Conservation (phyloP, 2,113 vertebrate genomes). For the Neodontobutis hainanensis region DNA sequence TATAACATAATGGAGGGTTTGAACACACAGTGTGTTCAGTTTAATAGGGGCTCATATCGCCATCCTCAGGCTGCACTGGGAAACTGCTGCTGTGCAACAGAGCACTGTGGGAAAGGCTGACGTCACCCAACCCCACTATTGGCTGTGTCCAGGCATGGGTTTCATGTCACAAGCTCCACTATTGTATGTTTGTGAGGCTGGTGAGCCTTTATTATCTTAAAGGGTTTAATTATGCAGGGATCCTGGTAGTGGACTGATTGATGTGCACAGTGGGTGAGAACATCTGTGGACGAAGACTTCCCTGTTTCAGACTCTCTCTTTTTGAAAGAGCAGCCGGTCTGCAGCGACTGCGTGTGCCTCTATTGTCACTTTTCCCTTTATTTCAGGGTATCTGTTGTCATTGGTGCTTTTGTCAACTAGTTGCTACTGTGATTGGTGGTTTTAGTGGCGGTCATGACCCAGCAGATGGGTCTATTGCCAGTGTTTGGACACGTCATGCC, state of each 20-base stretch:
- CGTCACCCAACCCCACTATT: conserved; percentile 39
- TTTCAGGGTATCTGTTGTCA: conserved; percentile 45
- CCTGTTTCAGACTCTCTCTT: conserved; percentile 9
- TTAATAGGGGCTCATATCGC: conserved; percentile 49
- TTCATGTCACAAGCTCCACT: conserved; percentile 18
- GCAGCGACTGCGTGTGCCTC: conserved; percentile 64
- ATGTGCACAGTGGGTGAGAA: conserved; percentile 25
- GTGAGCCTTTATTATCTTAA: conserved; percentile 13
- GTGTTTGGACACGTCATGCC: conserved; percentile 45
- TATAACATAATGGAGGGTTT: conserved; percentile 15
- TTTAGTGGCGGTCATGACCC: conserved; percentile 64
- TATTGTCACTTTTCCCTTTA: conserved; percentile 61
- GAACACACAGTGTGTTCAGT: conserved; percentile 9
- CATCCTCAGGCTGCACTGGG: conserved; percentile 60
- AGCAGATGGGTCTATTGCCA: conserved; percentile 74
- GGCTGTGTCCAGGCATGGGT: conserved; percentile 13
- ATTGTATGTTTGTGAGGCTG: conserved; percentile 18
- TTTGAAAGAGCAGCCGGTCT: conserved; percentile 40
- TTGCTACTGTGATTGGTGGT: conserved; percentile 56
- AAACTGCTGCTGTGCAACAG: conserved; percentile 42
- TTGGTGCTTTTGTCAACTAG: conserved; percentile 61
- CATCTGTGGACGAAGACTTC: conserved; percentile 48
- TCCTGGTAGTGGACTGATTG: conserved; percentile 23
- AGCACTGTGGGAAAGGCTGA: conserved; percentile 61
- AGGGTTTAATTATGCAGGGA: conserved; percentile 17